Evolutionary conservation across 1,140 invertebrate genomes (phyloP).

Genomic region (Bombus vancouverensis): DNA sequence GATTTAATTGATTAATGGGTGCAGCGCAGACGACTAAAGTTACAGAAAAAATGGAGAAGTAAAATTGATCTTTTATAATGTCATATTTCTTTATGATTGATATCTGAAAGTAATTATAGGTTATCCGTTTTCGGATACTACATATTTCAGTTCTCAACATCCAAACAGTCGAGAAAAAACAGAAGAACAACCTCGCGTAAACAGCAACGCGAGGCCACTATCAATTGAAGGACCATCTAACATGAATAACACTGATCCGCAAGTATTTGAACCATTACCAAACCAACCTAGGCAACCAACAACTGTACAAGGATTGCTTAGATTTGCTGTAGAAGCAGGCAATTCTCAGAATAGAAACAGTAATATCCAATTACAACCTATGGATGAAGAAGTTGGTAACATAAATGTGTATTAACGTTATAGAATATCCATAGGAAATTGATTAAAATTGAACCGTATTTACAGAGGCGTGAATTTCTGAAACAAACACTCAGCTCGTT

Average conservation of each 20-base stretch:
- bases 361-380: conserved; percentile 79
- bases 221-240: conserved; percentile 73
- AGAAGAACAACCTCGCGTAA: conserved; percentile 6
- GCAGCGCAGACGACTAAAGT: conserved; percentile 64
- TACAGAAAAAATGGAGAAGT: conserved; percentile 72
- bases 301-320: conserved; percentile 84
- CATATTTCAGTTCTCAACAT: neutral
- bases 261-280: conserved; percentile 46
- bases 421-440: conserved; percentile 6
- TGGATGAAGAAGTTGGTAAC: conserved; percentile 85
- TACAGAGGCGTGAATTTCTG: conserved; percentile 87
- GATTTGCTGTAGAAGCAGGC: conserved; percentile 86
- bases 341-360: conserved; percentile 83
- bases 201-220: conserved; percentile 71
- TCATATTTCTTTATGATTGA: neutral
- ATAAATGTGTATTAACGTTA: neutral
- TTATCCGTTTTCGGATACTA: neutral
- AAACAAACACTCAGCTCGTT: conserved; percentile 86
- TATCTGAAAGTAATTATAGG: neutral
- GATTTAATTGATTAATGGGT: conserved; percentile 69
- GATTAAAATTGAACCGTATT: conserved; percentile 54
- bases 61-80: conserved; percentile 28
- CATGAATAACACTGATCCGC: conserved; percentile 45
- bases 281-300: conserved; percentile 79
- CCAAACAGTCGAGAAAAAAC: neutral